Percentiles rank a stretch among this genome's conserved stretches.
Evolutionary conservation across 1,140 invertebrate genomes (phyloP).

Genomic region (Macrostomum lignano): DNA sequence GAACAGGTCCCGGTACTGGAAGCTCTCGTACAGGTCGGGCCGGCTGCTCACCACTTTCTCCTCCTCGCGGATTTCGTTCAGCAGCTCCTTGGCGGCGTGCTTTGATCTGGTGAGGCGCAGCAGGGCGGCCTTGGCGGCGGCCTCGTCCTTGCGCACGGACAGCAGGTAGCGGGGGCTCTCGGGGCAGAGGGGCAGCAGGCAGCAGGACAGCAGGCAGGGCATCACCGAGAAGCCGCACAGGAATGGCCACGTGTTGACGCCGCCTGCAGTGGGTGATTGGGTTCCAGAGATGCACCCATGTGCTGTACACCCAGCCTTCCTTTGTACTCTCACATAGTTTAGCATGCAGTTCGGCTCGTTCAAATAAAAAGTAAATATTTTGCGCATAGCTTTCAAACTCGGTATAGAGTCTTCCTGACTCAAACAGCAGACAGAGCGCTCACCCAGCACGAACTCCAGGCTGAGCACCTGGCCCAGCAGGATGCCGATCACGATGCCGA

Average conservation of each 20-base stretch:
- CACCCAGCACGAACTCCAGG: conserved; percentile 17
- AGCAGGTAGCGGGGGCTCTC: conserved; percentile 28
- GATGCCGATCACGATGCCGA: conserved; percentile 17
- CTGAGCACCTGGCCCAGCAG: conserved; percentile 39
- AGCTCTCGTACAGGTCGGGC: background rate
- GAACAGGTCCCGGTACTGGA: background rate
- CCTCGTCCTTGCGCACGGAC: conserved; percentile 15
- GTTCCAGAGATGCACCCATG: no score
- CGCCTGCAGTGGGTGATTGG: no score
- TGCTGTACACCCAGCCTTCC: no score
- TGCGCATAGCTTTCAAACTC: no score
- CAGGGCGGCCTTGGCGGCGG: conserved; percentile 9
- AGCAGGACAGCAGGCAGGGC: conserved; percentile 17
- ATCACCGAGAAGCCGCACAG: conserved; percentile 12
- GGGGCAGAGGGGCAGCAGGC: conserved; percentile 24
- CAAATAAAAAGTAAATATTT: no score
- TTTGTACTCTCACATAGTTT: no score
- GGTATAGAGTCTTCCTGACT: conserved; percentile 10
- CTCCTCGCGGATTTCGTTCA: background rate
- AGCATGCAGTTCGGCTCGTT: no score
- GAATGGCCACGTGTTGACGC: background rate
- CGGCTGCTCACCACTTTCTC: no score
- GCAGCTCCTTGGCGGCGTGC: no score
- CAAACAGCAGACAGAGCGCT: conserved; percentile 11
- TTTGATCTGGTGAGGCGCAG: conserved; percentile 11